Conservation (phyloP, 2,113 vertebrate genomes). For the Oncorhynchus keta region DNA sequence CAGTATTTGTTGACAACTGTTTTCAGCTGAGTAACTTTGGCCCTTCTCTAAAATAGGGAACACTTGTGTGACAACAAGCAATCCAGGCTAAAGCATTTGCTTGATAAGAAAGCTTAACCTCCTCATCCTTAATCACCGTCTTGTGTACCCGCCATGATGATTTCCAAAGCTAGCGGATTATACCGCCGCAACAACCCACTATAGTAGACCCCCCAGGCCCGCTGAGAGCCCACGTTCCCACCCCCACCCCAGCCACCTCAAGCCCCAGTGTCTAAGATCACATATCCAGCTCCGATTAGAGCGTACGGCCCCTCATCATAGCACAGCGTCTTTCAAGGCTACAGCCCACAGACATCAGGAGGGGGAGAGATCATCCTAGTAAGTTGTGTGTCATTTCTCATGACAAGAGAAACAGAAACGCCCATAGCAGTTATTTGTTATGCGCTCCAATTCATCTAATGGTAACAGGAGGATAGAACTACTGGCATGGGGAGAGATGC, state of each 20-base stretch:
- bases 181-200: neutral
- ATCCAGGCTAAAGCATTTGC: neutral
- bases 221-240: neutral
- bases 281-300: slow-evolving; percentile 63
- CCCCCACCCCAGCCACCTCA: slow-evolving; percentile 5
- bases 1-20: slow-evolving; percentile 20
- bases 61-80: slow-evolving; percentile 5
- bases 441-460: slow-evolving; percentile 59
- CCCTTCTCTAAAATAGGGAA: neutral
- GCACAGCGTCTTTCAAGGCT: slow-evolving; percentile 49
- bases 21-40: slow-evolving; percentile 13
- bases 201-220: neutral
- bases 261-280: slow-evolving; percentile 48
- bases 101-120: neutral
- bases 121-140: neutral
- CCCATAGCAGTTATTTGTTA: slow-evolving; percentile 35
- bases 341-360: slow-evolving; percentile 62
- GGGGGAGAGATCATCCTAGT: slow-evolving; percentile 44
- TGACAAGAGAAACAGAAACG: slow-evolving; percentile 63
- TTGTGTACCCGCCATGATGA: slow-evolving; percentile 10
- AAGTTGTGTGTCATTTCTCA: slow-evolving; percentile 63
- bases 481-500: slow-evolving; percentile 63
- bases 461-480: slow-evolving; percentile 64
- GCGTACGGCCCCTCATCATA: slow-evolving; percentile 58
- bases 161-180: slow-evolving; percentile 21